These are phyloP conservation scores for Drosophila nr. fundita DNA, from an alignment of 2,888 invertebrate genomes.

Conservation along the genomic window DNA sequence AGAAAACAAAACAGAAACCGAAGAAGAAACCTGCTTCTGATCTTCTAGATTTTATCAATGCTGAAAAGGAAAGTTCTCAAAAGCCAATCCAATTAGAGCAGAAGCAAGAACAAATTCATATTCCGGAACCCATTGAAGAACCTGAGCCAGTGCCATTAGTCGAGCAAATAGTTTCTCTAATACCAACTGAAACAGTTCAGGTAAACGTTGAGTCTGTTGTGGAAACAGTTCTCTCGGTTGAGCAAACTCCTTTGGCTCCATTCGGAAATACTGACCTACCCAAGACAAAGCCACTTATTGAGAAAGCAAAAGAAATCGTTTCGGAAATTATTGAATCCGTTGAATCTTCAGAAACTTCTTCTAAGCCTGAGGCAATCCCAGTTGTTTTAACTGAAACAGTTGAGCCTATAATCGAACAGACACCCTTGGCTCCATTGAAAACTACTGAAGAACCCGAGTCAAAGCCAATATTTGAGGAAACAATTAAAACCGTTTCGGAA, in stretches of 20 bases:
- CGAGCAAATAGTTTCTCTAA: not conserved
- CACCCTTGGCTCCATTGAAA: constrained; percentile 39
- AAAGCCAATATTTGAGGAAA: not conserved
- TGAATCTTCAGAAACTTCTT: not conserved
- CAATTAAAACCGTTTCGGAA: constrained; percentile 2
- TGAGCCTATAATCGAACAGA: not conserved
- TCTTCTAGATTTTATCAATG: constrained; percentile 61
- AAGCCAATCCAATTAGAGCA: constrained; percentile 9
- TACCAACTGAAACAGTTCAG: not conserved
- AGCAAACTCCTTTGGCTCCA: constrained; percentile 32
- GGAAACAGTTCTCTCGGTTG: not conserved
- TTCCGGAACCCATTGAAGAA: constrained; percentile 1
- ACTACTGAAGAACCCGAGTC: not conserved
- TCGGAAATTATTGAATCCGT: not conserved
- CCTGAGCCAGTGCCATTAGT: not conserved
- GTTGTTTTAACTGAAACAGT: not conserved
- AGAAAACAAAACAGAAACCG: constrained; percentile 71
- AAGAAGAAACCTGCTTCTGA: constrained; percentile 55
- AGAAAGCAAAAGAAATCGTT: constrained; percentile 10
- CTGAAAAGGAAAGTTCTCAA: constrained; percentile 51
- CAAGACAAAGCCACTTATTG: not conserved
- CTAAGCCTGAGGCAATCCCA: not conserved
- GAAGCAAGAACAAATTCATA: not conserved
- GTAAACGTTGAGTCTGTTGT: not conserved
- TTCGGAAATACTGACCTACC: constrained; percentile 15